These are phyloP conservation scores for Turdus rufiventris DNA, from an alignment of 2,113 vertebrate species.

Conservation along the genomic window DNA sequence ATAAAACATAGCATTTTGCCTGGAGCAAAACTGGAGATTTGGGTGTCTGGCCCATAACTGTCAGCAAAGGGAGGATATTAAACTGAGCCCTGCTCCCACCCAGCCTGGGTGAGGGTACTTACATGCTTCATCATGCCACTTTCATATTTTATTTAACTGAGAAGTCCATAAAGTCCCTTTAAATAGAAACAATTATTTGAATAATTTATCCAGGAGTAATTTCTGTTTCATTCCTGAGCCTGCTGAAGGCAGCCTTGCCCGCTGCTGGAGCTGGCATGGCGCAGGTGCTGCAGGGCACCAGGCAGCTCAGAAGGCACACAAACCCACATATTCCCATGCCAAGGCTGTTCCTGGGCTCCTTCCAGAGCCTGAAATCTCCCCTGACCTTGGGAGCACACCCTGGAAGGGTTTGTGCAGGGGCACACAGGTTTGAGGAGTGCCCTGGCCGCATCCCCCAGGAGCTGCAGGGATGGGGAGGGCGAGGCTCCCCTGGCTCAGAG, in stretches of 20 bases:
- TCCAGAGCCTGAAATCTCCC: neutral
- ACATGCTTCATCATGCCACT: neutral
- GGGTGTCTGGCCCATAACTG: neutral
- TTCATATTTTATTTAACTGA: slow-evolving; percentile 50
- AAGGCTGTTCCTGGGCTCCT: neutral
- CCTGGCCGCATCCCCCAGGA: neutral
- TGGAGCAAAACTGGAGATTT: neutral
- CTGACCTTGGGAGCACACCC: neutral
- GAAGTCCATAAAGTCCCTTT: slow-evolving; percentile 1
- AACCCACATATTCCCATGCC: fast-evolving
- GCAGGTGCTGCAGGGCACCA: neutral
- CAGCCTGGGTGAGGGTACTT: neutral
- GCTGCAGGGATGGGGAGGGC: neutral
- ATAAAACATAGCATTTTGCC: neutral
- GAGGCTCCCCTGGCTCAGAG: neutral
- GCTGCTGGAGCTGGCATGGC: neutral
- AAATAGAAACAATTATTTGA: slow-evolving; percentile 62
- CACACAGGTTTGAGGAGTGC: too few relatives aligned
- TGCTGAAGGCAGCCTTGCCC: neutral
- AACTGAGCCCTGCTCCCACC: neutral
- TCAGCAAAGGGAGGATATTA: neutral
- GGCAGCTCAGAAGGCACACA: neutral
- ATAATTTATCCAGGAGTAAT: slow-evolving; percentile 58
- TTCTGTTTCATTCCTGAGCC: neutral
- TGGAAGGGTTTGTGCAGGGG: neutral